Conservation (phyloP, 2,888 invertebrate genomes). For the Mesorhabditis belari region DNA sequence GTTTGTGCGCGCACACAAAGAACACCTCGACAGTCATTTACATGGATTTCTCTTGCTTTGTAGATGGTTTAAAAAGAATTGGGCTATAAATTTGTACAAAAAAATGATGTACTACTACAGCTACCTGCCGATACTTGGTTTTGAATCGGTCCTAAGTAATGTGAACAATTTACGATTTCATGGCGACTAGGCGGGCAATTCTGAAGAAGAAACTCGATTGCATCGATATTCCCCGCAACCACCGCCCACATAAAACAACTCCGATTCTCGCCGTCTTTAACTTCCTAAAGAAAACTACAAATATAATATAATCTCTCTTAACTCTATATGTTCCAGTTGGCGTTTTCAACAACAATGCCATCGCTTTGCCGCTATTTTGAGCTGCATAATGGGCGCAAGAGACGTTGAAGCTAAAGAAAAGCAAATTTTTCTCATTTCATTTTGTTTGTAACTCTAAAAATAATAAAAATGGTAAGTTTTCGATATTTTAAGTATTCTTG, state of each 20-base stretch:
- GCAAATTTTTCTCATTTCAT: neutral
- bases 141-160: too few relatives aligned
- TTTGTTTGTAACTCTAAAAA: neutral
- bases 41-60: too few relatives aligned
- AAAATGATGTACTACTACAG: too few relatives aligned
- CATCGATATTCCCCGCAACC: constrained; percentile 35
- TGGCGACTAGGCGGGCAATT: constrained; percentile 20
- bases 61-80: neutral
- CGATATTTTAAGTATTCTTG: neutral
- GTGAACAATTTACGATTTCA: constrained; percentile 11
- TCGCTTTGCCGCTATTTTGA: constrained; percentile 28
- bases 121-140: too few relatives aligned
- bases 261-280: constrained; percentile 41
- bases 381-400: constrained; percentile 51
- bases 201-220: constrained; percentile 24
- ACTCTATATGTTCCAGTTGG: too few relatives aligned
- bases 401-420: constrained; percentile 18
- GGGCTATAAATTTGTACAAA: too few relatives aligned
- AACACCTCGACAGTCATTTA: too few relatives aligned
- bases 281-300: constrained; percentile 21
- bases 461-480: neutral
- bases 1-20: too few relatives aligned
- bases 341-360: constrained; percentile 16
- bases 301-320: too few relatives aligned
- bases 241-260: constrained; percentile 51